Evolutionary conservation across 2,113 vertebrate species (phyloP).

Genomic region (Thryonomys swinderianus): DNA sequence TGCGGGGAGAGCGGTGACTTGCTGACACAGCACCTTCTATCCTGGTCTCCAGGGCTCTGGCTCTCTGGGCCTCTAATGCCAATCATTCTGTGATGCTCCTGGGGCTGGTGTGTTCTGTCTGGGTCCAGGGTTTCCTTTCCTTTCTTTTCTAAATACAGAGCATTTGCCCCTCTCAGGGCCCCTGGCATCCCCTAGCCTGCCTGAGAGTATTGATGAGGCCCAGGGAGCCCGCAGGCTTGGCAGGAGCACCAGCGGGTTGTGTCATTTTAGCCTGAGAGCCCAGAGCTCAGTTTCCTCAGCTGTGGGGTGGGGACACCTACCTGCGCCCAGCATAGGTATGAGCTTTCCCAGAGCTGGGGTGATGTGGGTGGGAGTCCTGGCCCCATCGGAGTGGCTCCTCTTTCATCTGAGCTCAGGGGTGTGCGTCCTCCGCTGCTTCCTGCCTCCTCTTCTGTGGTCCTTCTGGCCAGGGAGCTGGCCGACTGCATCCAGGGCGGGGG

Average conservation of each 20-base stretch:
- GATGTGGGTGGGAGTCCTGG: too few species aligned
- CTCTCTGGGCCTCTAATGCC: not conserved
- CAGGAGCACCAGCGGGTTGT: rapidly evolving
- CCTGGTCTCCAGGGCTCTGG: not conserved
- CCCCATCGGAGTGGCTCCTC: rapidly evolving
- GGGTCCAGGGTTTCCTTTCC: not conserved
- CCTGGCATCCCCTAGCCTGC: not conserved
- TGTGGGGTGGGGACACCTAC: not conserved
- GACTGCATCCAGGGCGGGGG: not conserved
- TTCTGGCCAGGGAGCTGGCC: not conserved
- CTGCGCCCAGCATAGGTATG: not conserved
- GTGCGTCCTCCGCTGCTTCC: not conserved
- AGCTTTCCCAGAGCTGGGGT: not conserved
- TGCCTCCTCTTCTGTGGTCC: not conserved
- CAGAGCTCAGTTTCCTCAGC: not conserved
- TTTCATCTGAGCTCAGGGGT: rapidly evolving
- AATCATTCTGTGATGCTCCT: not conserved
- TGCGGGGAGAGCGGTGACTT: not conserved
- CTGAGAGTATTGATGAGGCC: rapidly evolving
- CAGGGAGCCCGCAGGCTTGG: not conserved
- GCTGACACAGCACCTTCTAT: not conserved
- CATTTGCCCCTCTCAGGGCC: not conserved
- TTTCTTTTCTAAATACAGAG: not conserved
- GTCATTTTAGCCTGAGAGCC: not conserved
- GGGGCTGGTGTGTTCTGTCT: not conserved